Conservation (phyloP, 2,888 invertebrate species). For the Lycaena phlaeas region DNA sequence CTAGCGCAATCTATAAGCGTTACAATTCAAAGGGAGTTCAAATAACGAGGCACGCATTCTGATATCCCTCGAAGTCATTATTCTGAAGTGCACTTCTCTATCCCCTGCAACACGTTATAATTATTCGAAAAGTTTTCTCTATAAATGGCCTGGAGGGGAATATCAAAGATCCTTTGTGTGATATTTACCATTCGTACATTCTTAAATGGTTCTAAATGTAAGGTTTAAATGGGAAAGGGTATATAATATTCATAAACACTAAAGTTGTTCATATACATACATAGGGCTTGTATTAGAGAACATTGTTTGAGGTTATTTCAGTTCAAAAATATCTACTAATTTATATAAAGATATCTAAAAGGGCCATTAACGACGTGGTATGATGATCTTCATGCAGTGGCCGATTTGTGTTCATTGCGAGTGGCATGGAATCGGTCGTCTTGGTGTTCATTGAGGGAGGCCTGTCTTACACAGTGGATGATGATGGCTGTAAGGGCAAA, state of each 20-base stretch:
- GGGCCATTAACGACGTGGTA: too few species aligned
- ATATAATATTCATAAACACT: not conserved
- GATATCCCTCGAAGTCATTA: constrained; percentile 41
- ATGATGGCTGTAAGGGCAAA: too few species aligned
- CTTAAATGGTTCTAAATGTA: not conserved
- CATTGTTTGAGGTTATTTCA: too few species aligned
- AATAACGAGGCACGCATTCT: constrained; percentile 18
- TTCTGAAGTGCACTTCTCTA: constrained; percentile 44
- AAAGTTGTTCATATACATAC: too few species aligned
- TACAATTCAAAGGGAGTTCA: constrained; percentile 4
- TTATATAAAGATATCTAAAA: too few species aligned
- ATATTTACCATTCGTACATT: constrained; percentile 22
- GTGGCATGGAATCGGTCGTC: too few species aligned
- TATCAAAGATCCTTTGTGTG: constrained; percentile 41
- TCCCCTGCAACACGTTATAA: constrained; percentile 39
- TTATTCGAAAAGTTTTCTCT: constrained; percentile 61
- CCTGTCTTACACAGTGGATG: too few species aligned
- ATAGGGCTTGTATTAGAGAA: too few species aligned
- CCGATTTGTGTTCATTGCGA: too few species aligned
- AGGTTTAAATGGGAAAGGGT: not conserved
- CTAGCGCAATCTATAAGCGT: not conserved
- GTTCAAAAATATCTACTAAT: too few species aligned
- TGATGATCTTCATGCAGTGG: too few species aligned
- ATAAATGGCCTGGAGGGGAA: constrained; percentile 37
- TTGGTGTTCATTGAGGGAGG: too few species aligned